Conservation (phyloP, 2,888 invertebrate species). For the Ochropacha duplaris region DNA sequence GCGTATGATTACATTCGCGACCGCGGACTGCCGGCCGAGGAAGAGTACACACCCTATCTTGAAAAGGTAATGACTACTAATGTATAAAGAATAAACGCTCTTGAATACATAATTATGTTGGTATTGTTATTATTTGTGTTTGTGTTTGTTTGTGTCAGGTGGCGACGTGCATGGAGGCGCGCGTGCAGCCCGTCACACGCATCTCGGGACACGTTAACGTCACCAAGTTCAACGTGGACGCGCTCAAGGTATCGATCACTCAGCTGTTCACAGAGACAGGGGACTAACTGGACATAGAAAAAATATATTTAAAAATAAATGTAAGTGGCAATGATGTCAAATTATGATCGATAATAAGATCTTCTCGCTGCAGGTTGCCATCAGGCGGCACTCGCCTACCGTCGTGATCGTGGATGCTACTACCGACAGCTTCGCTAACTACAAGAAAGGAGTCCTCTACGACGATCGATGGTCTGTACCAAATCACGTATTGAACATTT, state of each 20-base stretch:
- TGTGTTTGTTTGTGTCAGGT: slow-evolving; percentile 28
- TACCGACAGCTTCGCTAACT: slow-evolving; percentile 46
- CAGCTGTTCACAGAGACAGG: too few relatives aligned
- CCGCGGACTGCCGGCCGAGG: slow-evolving; percentile 55
- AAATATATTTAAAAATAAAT: too few relatives aligned
- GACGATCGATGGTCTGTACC: slow-evolving; percentile 61
- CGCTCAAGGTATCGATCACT: slow-evolving; percentile 55
- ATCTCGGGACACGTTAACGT: slow-evolving; percentile 68
- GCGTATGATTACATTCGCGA: slow-evolving; percentile 62
- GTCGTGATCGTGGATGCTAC: slow-evolving; percentile 61
- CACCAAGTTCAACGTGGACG: slow-evolving; percentile 51
- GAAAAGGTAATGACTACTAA: slow-evolving; percentile 35
- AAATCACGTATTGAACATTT: too few relatives aligned
- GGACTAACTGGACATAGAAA: too few relatives aligned
- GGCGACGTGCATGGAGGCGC: slow-evolving; percentile 44
- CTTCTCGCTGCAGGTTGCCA: slow-evolving; percentile 50
- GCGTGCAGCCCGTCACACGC: slow-evolving; percentile 55
- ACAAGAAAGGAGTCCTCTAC: slow-evolving; percentile 54
- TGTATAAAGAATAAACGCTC: too few relatives aligned
- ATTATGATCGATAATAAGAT: too few relatives aligned
- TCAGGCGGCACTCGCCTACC: slow-evolving; percentile 56
- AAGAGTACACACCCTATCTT: slow-evolving; percentile 54
- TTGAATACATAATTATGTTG: too few relatives aligned
- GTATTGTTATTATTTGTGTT: too few relatives aligned
- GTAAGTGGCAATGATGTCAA: too few relatives aligned